These are phyloP conservation scores for Sylvietta virens DNA, from an alignment of 2,113 vertebrate genomes.

Conservation along the genomic window DNA sequence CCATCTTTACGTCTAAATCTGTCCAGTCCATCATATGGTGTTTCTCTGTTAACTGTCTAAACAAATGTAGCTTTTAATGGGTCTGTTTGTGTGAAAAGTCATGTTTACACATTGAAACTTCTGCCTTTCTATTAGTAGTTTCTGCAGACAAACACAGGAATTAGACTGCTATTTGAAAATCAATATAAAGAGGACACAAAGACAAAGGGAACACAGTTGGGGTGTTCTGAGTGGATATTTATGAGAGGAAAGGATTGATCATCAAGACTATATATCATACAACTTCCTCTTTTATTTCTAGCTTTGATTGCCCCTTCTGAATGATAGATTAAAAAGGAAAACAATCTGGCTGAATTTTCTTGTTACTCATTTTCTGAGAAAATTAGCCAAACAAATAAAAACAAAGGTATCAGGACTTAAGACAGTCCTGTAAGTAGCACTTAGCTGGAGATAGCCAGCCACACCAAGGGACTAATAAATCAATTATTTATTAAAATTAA, in stretches of 20 bases:
- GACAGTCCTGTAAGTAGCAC: not conserved
- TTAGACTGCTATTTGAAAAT: not conserved
- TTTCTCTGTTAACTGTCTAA: constrained; percentile 16
- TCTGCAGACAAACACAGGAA: not conserved
- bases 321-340: not conserved
- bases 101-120: not conserved
- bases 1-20: not conserved
- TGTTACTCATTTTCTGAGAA: not conserved
- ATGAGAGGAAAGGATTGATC: not conserved
- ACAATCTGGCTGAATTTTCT: not conserved
- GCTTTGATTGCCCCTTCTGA: not conserved
- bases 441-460: not conserved
- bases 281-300: not conserved
- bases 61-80: not conserved
- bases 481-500: not conserved
- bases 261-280: not conserved
- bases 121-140: not conserved
- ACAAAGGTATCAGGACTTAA: not conserved
- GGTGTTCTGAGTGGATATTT: not conserved
- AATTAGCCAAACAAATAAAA: not conserved
- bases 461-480: not conserved
- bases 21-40: not conserved
- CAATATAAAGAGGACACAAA: not conserved
- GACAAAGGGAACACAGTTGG: not conserved
- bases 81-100: not conserved